Base-by-base conservation (phyloP, 2,113 vertebrate species). In the Melierax canorus region DNA sequence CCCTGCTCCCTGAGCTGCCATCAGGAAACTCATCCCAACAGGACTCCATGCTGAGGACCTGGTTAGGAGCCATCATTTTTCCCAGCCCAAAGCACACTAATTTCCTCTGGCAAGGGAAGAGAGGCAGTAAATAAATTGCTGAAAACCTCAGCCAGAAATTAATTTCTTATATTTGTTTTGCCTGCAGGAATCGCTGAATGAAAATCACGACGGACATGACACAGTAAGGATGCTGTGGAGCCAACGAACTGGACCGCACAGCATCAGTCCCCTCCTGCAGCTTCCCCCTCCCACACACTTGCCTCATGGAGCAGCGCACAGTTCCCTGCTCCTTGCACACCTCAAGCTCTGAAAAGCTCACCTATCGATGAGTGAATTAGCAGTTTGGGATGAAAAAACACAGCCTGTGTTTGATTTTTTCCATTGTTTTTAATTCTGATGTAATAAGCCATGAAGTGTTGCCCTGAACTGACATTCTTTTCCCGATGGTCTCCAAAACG, bases 261-360 rank as follows among this genome's bases (percentile, higher is more conserved):
- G 62, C 51, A 45, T 3, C 0, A 0, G 23, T 32, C 12, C 55
- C 36, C 36, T 50, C 48, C 36, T 2, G 3, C 67, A 59, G 32
- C 34, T 7, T 56, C 21, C 26, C 30, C 17, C 16, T 46, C 55
- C 16, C 0, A 0, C 24, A n/a, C 3, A 1, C 36, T 7, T 30
- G 19, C 16, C 36, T 80, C 48, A 18, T 0, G 2, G 15, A 15
- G 24, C 53, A 17, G 34, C 2, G 2, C 22, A 19, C 2, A 3
- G 30, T 5, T 55, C 69, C 48, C 60, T 50, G 51, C 24, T 66
- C 41, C 34, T 6, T 0, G 7, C 50, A 75, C 46, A 50, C 56
- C 46, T 63, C 15, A 0, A 59, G 10, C 68, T 41, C 85, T 2
- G 11, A 14, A n/a, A 32, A 59, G 29, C 56, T 84, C 43, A 64